Conservation (phyloP, 1,140 invertebrate genomes). For the Ceratina calcarata region DNA sequence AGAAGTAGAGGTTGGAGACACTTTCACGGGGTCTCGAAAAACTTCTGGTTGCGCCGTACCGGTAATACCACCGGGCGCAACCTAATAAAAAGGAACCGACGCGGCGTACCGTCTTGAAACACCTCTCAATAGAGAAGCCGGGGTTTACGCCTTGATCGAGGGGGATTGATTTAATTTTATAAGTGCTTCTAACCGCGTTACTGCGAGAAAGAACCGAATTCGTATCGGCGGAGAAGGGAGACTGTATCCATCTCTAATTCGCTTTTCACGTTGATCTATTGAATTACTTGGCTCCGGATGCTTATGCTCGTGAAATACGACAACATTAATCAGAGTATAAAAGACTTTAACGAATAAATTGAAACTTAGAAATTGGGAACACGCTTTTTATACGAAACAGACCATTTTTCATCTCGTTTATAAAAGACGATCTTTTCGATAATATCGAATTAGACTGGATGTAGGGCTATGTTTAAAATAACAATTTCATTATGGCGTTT, state of each 20-base stretch:
- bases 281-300: too few relatives aligned
- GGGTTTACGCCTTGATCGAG: constrained; percentile 24
- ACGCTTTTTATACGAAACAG: too few relatives aligned
- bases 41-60: constrained; percentile 30
- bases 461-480: too few relatives aligned
- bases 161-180: constrained; percentile 31
- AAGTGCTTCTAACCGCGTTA: constrained; percentile 10
- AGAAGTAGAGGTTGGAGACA: constrained; percentile 31
- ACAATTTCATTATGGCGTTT: too few relatives aligned
- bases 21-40: constrained; percentile 41
- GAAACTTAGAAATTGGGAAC: too few relatives aligned
- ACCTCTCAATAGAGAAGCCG: not conserved
- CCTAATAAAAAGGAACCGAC: constrained; percentile 52
- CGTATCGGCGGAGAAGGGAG: not conserved
- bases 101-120: not conserved
- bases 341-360: too few relatives aligned
- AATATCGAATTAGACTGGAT: too few relatives aligned
- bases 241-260: not conserved
- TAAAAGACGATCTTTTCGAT: too few relatives aligned
- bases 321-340: too few relatives aligned
- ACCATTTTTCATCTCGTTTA: too few relatives aligned
- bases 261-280: not conserved
- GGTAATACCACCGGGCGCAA: constrained; percentile 7
- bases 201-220: not conserved
- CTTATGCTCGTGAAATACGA: too few relatives aligned